A percentile compares a stretch with the other conserved stretches of the same genome.
Evolutionary conservation across 2,113 vertebrate genomes (phyloP).

Genomic region (Pelecanus crispus): DNA sequence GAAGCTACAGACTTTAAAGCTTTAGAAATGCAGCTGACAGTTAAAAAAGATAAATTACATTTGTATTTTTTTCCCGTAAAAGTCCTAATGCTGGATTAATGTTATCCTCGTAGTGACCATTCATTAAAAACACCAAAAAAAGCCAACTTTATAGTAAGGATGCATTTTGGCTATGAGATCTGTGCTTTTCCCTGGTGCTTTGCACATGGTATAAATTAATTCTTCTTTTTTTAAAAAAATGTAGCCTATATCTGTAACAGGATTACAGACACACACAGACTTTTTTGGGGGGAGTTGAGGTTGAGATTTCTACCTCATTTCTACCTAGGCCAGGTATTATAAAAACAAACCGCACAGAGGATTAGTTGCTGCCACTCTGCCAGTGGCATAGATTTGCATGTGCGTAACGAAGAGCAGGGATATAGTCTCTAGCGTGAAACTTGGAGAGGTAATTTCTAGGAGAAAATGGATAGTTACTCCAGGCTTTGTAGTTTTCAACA

Average conservation of each 20-base stretch:
- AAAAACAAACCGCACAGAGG: background rate
- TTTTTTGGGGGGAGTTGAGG: background rate
- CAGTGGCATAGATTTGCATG: background rate
- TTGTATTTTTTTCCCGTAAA: constrained; percentile 73
- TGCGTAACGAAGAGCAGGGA: background rate
- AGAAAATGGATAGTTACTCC: background rate
- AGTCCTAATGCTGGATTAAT: constrained; percentile 71
- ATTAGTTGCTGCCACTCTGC: background rate
- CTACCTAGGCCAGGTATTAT: background rate
- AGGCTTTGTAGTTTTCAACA: background rate
- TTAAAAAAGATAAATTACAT: constrained; percentile 76
- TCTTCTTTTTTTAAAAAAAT: background rate
- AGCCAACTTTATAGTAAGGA: constrained; percentile 48
- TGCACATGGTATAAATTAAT: constrained; percentile 34
- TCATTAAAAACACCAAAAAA: constrained; percentile 61
- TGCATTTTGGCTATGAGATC: constrained; percentile 64
- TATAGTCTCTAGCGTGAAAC: background rate
- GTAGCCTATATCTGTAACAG: background rate
- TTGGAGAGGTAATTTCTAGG: background rate
- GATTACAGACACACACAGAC: background rate
- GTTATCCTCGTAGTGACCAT: constrained; percentile 67
- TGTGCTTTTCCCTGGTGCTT: constrained; percentile 42
- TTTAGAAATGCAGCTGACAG: constrained; percentile 77
- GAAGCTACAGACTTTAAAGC: constrained; percentile 75
- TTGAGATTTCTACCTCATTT: background rate